phyloP scores from a whole-genome alignment of 2,888 invertebrate species.

The Allacma fusca region DNA sequence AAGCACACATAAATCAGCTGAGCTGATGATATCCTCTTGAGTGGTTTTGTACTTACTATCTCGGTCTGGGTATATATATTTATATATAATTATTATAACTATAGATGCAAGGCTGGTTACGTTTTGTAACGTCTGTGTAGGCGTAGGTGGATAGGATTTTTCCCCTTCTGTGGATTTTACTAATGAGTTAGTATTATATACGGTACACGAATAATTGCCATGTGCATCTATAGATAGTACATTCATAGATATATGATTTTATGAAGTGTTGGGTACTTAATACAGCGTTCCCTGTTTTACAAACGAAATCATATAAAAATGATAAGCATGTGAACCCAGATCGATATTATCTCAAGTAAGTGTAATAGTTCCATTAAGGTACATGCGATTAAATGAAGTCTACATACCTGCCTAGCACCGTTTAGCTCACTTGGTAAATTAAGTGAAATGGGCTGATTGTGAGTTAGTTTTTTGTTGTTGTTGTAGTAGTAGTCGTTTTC shows the following conservation, averaged over 20 bases:
- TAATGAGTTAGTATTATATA: neutral
- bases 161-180: neutral
- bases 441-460: conserved; percentile 1
- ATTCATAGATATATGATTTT: neutral
- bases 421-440: neutral
- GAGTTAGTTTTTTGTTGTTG: neutral
- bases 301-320: neutral
- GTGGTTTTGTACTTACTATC: too few relatives aligned
- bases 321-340: conserved; percentile 3
- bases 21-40: too few relatives aligned
- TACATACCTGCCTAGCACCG: neutral
- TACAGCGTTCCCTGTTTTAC: neutral
- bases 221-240: too few relatives aligned
- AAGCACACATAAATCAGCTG: neutral
- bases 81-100: too few relatives aligned
- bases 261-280: neutral
- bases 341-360: conserved; percentile 1
- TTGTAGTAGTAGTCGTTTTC: too few relatives aligned
- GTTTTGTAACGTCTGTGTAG: too few relatives aligned
- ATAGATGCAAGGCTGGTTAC: too few relatives aligned
- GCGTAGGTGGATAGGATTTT: too few relatives aligned
- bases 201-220: neutral
- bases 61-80: too few relatives aligned
- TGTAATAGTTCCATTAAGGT: neutral
- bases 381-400: neutral